Conservation (phyloP, 2,113 vertebrate genomes). For the Leptosomus discolor region DNA sequence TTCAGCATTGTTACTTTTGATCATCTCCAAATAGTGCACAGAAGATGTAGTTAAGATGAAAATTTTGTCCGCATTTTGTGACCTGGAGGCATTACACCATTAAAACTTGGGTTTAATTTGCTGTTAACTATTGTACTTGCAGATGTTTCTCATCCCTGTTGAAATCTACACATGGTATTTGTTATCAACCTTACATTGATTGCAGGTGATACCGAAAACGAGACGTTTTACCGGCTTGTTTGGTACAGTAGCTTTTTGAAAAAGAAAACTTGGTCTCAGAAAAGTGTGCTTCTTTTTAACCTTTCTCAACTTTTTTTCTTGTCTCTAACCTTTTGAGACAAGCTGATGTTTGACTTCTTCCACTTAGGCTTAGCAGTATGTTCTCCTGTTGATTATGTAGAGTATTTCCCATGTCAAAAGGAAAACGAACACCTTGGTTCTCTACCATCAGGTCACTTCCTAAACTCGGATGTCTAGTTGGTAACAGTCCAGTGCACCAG, state of each 20-base stretch:
- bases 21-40: constrained; percentile 48
- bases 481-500: constrained; percentile 23
- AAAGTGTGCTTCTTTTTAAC: neutral
- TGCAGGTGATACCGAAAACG: neutral
- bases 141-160: constrained; percentile 48
- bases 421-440: neutral
- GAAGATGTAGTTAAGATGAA: constrained; percentile 42
- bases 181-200: neutral
- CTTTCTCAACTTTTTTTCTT: neutral
- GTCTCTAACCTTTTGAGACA: neutral
- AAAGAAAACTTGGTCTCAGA: neutral
- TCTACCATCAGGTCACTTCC: neutral
- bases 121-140: constrained; percentile 44
- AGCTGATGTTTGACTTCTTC: constrained; percentile 14
- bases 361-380: constrained; percentile 1
- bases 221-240: neutral
- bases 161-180: neutral
- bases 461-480: constrained; percentile 15
- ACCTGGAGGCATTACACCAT: constrained; percentile 37
- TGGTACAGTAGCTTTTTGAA: neutral
- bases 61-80: constrained; percentile 12
- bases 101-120: constrained; percentile 65
- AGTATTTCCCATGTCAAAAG: neutral
- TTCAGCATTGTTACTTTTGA: constrained; percentile 68
- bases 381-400: constrained; percentile 40